Base-by-base conservation (phyloP, 2,113 vertebrate genomes). In the Cephalopholis sonnerati region DNA sequence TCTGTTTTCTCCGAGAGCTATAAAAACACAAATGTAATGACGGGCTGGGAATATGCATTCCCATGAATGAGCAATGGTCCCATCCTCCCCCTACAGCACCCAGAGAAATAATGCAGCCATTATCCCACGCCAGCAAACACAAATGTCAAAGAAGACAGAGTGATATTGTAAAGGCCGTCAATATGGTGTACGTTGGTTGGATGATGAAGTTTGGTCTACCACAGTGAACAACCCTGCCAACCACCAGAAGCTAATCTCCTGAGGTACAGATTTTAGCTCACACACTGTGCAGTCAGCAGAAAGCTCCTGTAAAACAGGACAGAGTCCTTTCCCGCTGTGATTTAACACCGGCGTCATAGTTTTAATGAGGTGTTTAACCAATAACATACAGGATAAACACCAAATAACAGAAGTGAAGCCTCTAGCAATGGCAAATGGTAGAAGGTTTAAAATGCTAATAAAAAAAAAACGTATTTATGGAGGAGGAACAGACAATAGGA, bases 301-400 rank as follows among this genome's bases (percentile, higher is more conserved):
- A 48, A 27, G 24, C 24, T 46, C 15, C 64, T 66, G 24, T 66
- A 66, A 66, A 66, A 66, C 64, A 48, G 18, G 24, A 48, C 44
- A 48, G 64, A 66, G 27, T 48, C 16, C 39, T 46, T 22, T 39
- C 44, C 41, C 44, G 27, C 44, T 17, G 12, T n/a, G 36, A 44
- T 41, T 64, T 16, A 44, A 22, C 59, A 12, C 8, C 6, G 4
- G 27, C 22, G 62, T 25, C 39, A 25, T 16, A 17, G 44, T 50
- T 66, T 66, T 18, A 66, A 66, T 48, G 24, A 12, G 64, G 44
- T 66, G 64, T 66, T 66, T 11, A 48, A 48, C 24, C 24, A 44
- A 8, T 24, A 24, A 44, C 39, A 65, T 36, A 65, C 39, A 65
- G 39, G 22, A 44, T 24, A 44, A 64, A 64, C 62, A 44, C 13